phyloP scores from a whole-genome alignment of 2,113 vertebrate genomes.

The Albula glossodonta region DNA sequence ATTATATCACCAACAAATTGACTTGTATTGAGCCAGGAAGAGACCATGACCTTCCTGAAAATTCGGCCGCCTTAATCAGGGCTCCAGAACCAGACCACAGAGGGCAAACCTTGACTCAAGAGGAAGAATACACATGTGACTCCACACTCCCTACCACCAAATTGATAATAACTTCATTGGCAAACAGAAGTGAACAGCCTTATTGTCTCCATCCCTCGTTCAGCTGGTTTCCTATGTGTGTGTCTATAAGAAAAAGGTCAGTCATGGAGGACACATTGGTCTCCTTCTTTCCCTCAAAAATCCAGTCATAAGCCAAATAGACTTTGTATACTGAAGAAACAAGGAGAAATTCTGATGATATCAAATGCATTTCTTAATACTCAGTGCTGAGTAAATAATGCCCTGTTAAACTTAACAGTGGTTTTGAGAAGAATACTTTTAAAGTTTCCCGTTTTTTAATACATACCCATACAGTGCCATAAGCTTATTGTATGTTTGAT shows the following conservation, averaged over 20 bases:
- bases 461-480: no score
- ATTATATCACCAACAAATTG: constrained; percentile 60
- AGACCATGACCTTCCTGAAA: constrained; percentile 11
- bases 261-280: not conserved
- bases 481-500: no score
- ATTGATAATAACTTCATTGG: not conserved
- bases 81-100: constrained; percentile 1
- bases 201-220: not conserved
- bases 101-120: not conserved
- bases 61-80: not conserved
- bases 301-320: no score
- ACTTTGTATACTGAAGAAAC: no score
- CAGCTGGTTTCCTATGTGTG: not conserved
- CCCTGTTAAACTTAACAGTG: no score
- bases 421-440: no score
- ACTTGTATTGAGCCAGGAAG: constrained; percentile 37
- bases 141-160: not conserved
- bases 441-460: no score
- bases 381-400: no score
- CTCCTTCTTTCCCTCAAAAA: not conserved
- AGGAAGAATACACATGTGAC: not conserved
- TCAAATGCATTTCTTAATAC: no score
- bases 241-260: not conserved
- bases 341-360: no score
- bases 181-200: not conserved